Conservation (phyloP, 2,797 vertebrate genomes). For the Hozukius guyotensis region DNA sequence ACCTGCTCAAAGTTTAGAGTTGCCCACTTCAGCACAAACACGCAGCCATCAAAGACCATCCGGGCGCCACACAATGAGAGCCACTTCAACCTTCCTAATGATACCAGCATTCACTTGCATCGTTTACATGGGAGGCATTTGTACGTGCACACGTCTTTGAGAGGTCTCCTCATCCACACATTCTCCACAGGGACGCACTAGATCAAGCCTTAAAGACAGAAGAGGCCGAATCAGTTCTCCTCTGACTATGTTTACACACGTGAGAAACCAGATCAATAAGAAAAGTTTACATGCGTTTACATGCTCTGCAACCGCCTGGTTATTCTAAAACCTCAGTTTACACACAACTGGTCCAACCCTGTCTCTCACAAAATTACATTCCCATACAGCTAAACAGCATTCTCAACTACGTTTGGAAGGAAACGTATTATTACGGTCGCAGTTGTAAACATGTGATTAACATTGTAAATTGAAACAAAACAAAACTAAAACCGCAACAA, state of each 20-base stretch:
- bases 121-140: constrained; percentile 60
- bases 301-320: neutral
- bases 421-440: too few species aligned
- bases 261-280: neutral
- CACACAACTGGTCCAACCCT: neutral
- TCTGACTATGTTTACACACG: neutral
- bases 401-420: too few species aligned
- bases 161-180: constrained; percentile 25
- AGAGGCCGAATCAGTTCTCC: constrained; percentile 25
- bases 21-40: constrained; percentile 75
- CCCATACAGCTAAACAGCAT: too few species aligned
- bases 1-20: constrained; percentile 80
- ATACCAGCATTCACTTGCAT: constrained; percentile 75
- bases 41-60: constrained; percentile 74
- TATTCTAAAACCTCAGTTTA: neutral
- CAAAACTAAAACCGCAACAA: too few species aligned
- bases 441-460: too few species aligned
- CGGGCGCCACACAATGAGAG: constrained; percentile 72
- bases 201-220: constrained; percentile 13
- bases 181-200: constrained; percentile 8
- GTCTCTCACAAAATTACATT: too few species aligned
- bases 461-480: too few species aligned
- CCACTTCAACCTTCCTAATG: constrained; percentile 77
- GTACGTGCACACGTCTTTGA: constrained; percentile 17
- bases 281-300: neutral